Evolutionary conservation across 2,113 vertebrate species (phyloP), one percentile per base, ranked within the genome.

Genomic region (Daphoenositta chrysoptera): DNA sequence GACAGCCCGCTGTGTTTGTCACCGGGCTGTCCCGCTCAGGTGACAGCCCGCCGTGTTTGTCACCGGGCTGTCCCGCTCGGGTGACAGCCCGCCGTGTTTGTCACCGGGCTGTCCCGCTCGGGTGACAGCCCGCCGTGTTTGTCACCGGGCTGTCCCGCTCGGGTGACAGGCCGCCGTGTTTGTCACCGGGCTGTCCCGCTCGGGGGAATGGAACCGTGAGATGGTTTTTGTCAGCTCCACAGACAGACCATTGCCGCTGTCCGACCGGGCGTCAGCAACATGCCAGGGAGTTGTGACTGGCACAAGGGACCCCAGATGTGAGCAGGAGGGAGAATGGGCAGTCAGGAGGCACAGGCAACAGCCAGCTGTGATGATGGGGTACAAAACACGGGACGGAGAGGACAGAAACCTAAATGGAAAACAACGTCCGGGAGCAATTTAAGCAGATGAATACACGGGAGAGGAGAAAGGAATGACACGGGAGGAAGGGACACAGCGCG

Each of bases 341-440:
- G 65, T 33, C 44, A 51, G 65, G 44, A 75, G 65, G 44, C 42
- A 10, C 6, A 73, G 56, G 47, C 22, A 12, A 39, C 30, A 78
- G 87, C 78, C 82, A 83, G 54, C 73, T 53, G 81, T 21, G 65
- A 47, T 68, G 69, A 30, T 20, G 60, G 48, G n/a, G 31, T 64
- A 3, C 15, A 21, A 40, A 82, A 58, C 44, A 68, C 6, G 7
- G 30, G 30, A 53, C 1, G 3, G 48, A 14, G 30, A 30, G 53
- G 63, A 61, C 11, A 47, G 83, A 70, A 50, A n/a, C 3, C 26
- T 8, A 35, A 51, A 60, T 1, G 4, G 70, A 69, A 72, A 78
- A 61, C 33, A 53, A 7, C 0, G 2, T 31, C 28, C 0, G 8
- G 69, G 50, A 83, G 45, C 27, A 51, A 45, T 2, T 28, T 11